Conservation (phyloP, 2,113 vertebrate genomes). For the Marcusenius ussheri region DNA sequence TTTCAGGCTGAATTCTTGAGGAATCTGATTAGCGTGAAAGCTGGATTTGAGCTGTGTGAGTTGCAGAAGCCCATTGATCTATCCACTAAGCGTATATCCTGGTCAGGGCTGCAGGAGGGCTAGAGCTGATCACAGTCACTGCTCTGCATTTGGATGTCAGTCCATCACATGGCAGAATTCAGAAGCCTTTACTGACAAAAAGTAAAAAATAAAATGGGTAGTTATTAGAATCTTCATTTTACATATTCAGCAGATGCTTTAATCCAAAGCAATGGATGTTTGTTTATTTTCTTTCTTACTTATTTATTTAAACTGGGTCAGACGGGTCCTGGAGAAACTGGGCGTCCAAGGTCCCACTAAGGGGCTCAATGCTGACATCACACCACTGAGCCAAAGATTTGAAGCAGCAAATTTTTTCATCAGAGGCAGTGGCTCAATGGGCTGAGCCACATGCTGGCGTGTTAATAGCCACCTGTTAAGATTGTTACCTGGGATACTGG, state of each 20-base stretch:
- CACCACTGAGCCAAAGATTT: background rate
- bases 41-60: background rate
- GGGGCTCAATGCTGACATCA: background rate
- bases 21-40: background rate
- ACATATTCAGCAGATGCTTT: background rate
- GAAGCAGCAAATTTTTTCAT: background rate
- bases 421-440: background rate
- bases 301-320: background rate
- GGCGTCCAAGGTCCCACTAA: background rate
- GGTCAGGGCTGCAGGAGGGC: background rate
- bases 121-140: background rate
- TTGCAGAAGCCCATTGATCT: background rate
- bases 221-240: background rate
- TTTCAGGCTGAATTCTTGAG: background rate
- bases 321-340: background rate
- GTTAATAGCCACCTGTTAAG: background rate
- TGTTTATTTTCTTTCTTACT: background rate
- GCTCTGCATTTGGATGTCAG: background rate
- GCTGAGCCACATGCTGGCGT: background rate
- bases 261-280: background rate
- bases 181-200: background rate
- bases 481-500: background rate
- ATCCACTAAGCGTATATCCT: background rate
- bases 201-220: background rate
- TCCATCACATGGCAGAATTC: background rate